phyloP scores from a whole-genome alignment of 2,797 vertebrate species.

The Vultur gryphus region DNA sequence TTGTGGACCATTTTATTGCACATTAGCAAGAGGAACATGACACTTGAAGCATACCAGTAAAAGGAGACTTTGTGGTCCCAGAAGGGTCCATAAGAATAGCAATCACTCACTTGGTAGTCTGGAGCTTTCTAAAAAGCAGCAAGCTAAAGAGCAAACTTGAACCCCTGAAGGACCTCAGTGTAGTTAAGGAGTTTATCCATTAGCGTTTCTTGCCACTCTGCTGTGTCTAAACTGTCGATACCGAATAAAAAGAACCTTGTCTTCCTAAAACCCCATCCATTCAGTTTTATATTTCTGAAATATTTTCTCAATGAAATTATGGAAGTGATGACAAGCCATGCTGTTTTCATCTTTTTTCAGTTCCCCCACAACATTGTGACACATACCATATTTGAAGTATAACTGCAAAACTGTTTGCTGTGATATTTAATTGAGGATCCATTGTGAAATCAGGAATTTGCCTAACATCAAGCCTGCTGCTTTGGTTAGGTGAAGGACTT shows the following conservation, averaged over 20 bases:
- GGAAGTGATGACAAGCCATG: neutral
- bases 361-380: neutral
- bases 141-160: neutral
- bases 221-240: neutral
- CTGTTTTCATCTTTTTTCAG: neutral
- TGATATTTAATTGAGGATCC: neutral
- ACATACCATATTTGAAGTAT: neutral
- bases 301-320: neutral
- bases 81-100: neutral
- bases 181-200: neutral
- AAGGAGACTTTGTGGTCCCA: neutral
- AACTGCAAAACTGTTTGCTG: neutral
- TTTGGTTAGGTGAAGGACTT: neutral
- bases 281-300: neutral
- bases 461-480: neutral
- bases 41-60: neutral
- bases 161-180: neutral
- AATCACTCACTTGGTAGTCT: neutral
- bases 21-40: neutral
- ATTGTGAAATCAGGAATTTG: neutral
- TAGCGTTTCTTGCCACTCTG: neutral
- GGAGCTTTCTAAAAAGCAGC: neutral
- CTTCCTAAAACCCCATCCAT: neutral
- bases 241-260: neutral
- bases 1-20: neutral